Percentiles rank a stretch among this genome's conserved stretches.
phyloP scores from a whole-genome alignment of 2,797 vertebrate species.

The Sciaenops ocellatus region DNA sequence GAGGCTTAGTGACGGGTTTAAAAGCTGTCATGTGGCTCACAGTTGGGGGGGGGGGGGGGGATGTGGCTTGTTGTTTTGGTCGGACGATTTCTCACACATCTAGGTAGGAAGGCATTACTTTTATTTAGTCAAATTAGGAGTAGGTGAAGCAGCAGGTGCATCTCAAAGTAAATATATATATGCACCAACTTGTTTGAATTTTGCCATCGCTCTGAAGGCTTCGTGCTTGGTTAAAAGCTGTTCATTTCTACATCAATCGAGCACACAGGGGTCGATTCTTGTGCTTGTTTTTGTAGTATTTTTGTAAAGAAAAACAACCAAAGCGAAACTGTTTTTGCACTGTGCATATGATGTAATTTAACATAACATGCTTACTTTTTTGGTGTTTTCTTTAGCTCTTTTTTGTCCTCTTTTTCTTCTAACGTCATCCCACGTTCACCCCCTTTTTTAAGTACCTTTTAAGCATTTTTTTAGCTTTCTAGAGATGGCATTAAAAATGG shows the following conservation, averaged over 20 bases:
- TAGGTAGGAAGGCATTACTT: background rate
- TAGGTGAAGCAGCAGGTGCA: constrained; percentile 51
- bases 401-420: background rate
- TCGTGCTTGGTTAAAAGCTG: background rate
- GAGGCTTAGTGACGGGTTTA: constrained; percentile 13
- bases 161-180: background rate
- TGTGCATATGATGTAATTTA: background rate
- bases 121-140: background rate
- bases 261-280: too few species aligned
- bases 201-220: background rate
- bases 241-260: background rate
- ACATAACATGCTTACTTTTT: background rate
- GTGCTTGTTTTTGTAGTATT: background rate
- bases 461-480: background rate
- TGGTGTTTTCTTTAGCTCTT: background rate
- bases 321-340: background rate
- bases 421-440: background rate
- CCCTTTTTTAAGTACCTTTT: background rate
- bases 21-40: constrained; percentile 13
- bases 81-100: background rate
- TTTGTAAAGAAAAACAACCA: background rate
- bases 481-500: background rate
- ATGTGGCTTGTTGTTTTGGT: background rate
- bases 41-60: too few species aligned
- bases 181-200: background rate